phyloP scores from a whole-genome alignment of 1,140 invertebrate species.

The Drosophila pachea region DNA sequence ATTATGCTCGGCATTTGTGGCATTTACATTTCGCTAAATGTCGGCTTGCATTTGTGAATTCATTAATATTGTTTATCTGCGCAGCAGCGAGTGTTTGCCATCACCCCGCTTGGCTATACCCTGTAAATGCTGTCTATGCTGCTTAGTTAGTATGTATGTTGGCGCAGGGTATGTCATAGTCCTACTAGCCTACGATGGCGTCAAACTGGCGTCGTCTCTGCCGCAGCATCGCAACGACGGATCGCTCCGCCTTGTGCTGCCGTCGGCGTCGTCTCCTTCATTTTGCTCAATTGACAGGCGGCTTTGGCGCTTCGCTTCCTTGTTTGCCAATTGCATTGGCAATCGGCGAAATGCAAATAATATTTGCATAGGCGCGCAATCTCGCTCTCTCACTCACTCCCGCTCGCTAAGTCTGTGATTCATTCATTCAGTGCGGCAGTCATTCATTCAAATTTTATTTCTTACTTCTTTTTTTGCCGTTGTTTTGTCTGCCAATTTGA shows the following conservation, averaged over 20 bases:
- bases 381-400: constrained; percentile 29
- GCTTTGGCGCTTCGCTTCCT: constrained; percentile 49
- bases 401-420: constrained; percentile 49
- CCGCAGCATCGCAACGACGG: constrained; percentile 26
- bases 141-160: too few species aligned
- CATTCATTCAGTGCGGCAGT: constrained; percentile 37
- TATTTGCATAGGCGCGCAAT: constrained; percentile 54
- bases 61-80: constrained; percentile 52
- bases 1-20: constrained; percentile 50
- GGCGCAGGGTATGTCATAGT: too few species aligned
- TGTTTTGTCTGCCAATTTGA: constrained; percentile 67
- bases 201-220: constrained; percentile 16
- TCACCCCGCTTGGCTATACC: neutral
- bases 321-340: constrained; percentile 68
- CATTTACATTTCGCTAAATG: constrained; percentile 48
- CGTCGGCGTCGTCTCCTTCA: constrained; percentile 48
- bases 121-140: too few species aligned
- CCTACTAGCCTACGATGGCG: too few species aligned
- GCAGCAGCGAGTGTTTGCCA: too few species aligned
- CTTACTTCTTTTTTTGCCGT: constrained; percentile 61
- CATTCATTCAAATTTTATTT: constrained; percentile 54
- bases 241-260: constrained; percentile 33
- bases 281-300: constrained; percentile 58
- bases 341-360: constrained; percentile 44
- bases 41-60: constrained; percentile 58